These are phyloP conservation scores for Plagiodera versicolora DNA, from an alignment of 2,888 invertebrate genomes.

Conservation along the genomic window DNA sequence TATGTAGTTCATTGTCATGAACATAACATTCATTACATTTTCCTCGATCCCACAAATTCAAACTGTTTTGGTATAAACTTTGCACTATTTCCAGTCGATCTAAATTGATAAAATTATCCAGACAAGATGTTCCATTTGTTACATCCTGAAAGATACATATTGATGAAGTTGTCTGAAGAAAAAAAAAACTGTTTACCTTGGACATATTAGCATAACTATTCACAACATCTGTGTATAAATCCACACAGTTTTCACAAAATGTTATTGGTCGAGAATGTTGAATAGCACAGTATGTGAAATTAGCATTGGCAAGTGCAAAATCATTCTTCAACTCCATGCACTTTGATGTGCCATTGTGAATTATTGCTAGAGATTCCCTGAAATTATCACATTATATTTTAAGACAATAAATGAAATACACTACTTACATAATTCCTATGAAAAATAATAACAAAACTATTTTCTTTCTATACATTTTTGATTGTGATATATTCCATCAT, in stretches of 20 bases:
- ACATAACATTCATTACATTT: constrained; percentile 66
- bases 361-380: not conserved
- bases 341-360: constrained; percentile 16
- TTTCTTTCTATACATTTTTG: not conserved
- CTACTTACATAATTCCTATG: not conserved
- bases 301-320: constrained; percentile 61
- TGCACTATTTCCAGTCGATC: constrained; percentile 66
- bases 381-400: not conserved
- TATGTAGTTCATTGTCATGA: constrained; percentile 54
- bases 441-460: not conserved
- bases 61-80: constrained; percentile 60
- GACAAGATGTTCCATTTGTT: constrained; percentile 59
- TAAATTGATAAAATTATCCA: constrained; percentile 61
- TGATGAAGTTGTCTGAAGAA: constrained; percentile 5
- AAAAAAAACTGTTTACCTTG: constrained; percentile 40
- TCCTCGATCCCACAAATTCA: constrained; percentile 63
- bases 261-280: constrained; percentile 63
- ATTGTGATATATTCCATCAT: not conserved
- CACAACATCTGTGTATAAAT: constrained; percentile 58
- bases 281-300: constrained; percentile 65
- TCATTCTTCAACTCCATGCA: constrained; percentile 39
- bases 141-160: constrained; percentile 24
- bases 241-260: constrained; percentile 63
- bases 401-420: not conserved
- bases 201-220: constrained; percentile 59